A percentile compares a stretch with the other conserved stretches of the same genome.
Evolutionary conservation across 2,113 vertebrate species (phyloP).

Genomic region (Illadopsis cleaveri): DNA sequence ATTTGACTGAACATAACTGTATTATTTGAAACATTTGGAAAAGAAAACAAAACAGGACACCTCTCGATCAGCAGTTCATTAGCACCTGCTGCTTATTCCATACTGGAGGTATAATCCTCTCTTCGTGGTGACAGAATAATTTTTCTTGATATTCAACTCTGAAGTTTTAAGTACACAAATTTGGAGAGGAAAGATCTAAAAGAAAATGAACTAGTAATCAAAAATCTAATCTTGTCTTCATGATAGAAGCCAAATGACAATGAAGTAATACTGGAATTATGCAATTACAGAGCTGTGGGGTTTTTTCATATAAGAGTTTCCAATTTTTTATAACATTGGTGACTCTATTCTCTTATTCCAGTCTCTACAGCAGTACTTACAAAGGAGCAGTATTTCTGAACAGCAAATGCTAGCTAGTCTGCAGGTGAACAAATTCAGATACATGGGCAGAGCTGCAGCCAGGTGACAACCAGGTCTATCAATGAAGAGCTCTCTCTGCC

Average conservation of each 20-base stretch:
- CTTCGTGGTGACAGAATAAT: not conserved
- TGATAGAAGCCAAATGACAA: not conserved
- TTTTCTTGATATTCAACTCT: not conserved
- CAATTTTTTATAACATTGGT: not conserved
- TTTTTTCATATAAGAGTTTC: not conserved
- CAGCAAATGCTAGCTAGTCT: not conserved
- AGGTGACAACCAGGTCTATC: not conserved
- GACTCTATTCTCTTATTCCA: not conserved
- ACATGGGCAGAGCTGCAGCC: not conserved
- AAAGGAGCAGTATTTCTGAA: not conserved
- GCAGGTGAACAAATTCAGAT: not conserved
- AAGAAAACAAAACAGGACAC: not conserved
- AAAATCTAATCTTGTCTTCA: not conserved
- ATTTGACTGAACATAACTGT: not conserved
- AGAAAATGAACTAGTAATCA: not conserved
- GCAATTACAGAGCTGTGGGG: not conserved
- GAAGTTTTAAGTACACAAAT: not conserved
- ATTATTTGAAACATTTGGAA: not conserved
- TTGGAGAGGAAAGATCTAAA: not conserved
- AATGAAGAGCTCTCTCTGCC: not conserved
- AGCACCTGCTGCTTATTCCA: constrained; percentile 1
- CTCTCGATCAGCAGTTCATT: not conserved
- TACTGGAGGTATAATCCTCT: not conserved
- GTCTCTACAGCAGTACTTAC: not conserved
- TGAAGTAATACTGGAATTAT: not conserved